phyloP scores from a whole-genome alignment of 2,797 vertebrate species.

The Phoeniculus purpureus region DNA sequence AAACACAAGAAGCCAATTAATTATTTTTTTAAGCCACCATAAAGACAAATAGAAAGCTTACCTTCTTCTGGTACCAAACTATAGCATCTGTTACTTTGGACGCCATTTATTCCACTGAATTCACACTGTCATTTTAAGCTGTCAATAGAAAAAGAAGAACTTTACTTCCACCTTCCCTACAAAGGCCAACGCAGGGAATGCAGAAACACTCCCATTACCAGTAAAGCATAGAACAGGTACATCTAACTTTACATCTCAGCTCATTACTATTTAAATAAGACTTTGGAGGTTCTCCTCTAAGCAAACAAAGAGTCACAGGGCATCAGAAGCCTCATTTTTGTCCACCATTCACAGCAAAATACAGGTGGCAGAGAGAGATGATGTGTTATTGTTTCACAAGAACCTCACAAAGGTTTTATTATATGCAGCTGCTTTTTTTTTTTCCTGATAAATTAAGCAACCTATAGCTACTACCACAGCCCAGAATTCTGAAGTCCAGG shows the following conservation, averaged over 20 bases:
- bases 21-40: background rate
- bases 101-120: slow-evolving; percentile 94
- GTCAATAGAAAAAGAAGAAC: slow-evolving; percentile 75
- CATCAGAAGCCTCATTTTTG: background rate
- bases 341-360: background rate
- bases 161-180: slow-evolving; percentile 67
- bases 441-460: background rate
- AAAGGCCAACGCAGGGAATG: background rate
- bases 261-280: slow-evolving; percentile 68
- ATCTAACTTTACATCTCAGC: slow-evolving; percentile 68
- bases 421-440: background rate
- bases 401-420: background rate
- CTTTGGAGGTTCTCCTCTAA: background rate
- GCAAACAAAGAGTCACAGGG: slow-evolving; percentile 53
- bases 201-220: slow-evolving; percentile 62
- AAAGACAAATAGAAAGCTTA: slow-evolving; percentile 79
- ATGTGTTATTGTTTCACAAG: background rate
- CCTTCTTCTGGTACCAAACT: slow-evolving; percentile 99
- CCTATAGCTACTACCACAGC: background rate
- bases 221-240: slow-evolving; percentile 36
- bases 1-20: background rate
- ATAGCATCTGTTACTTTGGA: slow-evolving; percentile 99
- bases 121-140: slow-evolving; percentile 93
- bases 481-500: background rate
- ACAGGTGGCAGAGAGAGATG: background rate